A percentile compares a stretch with the other conserved stretches of the same genome.
Evolutionary conservation across 2,888 invertebrate genomes (phyloP).

Genomic region (Cremastinae sp.): DNA sequence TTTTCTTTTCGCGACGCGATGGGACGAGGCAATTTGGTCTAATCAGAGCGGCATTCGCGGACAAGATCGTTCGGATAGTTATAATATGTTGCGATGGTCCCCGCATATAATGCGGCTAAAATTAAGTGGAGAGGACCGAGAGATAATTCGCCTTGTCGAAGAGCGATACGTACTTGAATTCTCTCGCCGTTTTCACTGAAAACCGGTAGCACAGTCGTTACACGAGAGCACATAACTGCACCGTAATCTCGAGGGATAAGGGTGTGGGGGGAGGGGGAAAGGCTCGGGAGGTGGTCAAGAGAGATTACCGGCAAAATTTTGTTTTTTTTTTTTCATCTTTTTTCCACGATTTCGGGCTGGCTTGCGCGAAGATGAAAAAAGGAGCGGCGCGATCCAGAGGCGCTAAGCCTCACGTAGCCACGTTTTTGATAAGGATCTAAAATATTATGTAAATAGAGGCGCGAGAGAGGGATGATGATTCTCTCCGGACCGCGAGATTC

Average conservation of each 20-base stretch:
- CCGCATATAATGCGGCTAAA: conserved; percentile 46
- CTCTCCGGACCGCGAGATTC: conserved; percentile 33
- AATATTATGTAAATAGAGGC: conserved; percentile 78
- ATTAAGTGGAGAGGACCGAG: conserved; percentile 35
- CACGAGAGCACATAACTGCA: conserved; percentile 53
- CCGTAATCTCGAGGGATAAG: conserved; percentile 43
- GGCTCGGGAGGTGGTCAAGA: conserved; percentile 4
- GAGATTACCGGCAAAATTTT: conserved; percentile 30
- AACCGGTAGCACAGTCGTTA: conserved; percentile 62
- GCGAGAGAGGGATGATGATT: conserved; percentile 52
- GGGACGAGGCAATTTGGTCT: conserved; percentile 23
- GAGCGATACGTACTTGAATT: conserved; percentile 37
- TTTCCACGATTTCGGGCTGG: conserved; percentile 23
- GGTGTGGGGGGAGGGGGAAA: not conserved
- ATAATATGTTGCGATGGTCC: conserved; percentile 45
- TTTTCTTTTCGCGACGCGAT: not conserved
- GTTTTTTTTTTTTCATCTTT: conserved; percentile 30
- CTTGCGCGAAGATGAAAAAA: conserved; percentile 24
- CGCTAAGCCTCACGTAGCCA: conserved; percentile 64
- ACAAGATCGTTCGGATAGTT: conserved; percentile 45
- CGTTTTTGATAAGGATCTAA: conserved; percentile 68
- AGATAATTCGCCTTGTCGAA: conserved; percentile 53
- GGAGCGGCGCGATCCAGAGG: conserved; percentile 58
- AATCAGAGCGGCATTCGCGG: conserved; percentile 30
- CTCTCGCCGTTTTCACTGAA: conserved; percentile 53